Percentiles rank a stretch among this genome's conserved stretches.
phyloP scores from a whole-genome alignment of 1,140 invertebrate species.

The Monomorium pharaonis region DNA sequence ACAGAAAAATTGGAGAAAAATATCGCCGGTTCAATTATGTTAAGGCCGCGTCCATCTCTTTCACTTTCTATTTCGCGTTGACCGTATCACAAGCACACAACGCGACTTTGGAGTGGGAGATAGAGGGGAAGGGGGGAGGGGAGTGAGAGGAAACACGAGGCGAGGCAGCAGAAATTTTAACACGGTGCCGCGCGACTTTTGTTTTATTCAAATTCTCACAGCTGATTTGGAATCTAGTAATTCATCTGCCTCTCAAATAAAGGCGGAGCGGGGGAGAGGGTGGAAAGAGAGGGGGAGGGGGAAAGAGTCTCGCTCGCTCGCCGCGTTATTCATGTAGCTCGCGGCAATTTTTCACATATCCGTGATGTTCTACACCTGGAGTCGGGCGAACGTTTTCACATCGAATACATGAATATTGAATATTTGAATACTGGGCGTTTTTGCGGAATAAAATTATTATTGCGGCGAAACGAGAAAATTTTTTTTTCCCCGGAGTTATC shows the following conservation, averaged over 20 bases:
- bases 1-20: constrained; percentile 42
- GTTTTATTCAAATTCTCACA: constrained; percentile 32
- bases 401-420: constrained; percentile 58
- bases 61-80: neutral
- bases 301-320: neutral
- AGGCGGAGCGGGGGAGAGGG: neutral
- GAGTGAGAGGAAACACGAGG: too few relatives aligned
- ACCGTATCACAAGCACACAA: neutral
- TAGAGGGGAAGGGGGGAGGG: too few relatives aligned
- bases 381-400: constrained; percentile 25
- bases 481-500: neutral
- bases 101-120: neutral
- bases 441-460: constrained; percentile 53
- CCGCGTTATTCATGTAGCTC: constrained; percentile 28
- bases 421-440: constrained; percentile 49
- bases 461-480: constrained; percentile 2
- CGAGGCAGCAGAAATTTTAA: constrained; percentile 10
- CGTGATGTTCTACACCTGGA: constrained; percentile 25
- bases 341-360: constrained; percentile 39
- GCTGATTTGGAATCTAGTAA: constrained; percentile 20
- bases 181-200: neutral
- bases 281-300: neutral
- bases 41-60: too few relatives aligned
- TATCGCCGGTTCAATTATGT: constrained; percentile 57
- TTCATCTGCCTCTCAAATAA: neutral